Conservation (phyloP, 2,888 invertebrate species). For the Encarsia formosa region DNA sequence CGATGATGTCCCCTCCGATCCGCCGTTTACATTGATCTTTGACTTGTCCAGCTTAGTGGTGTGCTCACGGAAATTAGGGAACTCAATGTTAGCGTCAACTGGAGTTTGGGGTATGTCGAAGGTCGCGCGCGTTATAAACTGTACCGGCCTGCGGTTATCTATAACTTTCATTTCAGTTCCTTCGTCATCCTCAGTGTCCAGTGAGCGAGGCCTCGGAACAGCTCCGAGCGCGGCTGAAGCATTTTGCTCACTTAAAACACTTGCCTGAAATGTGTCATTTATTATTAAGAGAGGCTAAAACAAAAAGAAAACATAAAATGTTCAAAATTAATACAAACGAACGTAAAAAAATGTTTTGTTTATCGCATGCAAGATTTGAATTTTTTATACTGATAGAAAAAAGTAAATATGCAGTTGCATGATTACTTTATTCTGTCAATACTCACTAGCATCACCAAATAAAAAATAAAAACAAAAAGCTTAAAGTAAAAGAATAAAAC, state of each 20-base stretch:
- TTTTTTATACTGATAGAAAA: too few species aligned
- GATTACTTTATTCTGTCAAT: too few species aligned
- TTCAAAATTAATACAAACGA: too few species aligned
- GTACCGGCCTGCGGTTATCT: slow-evolving; percentile 44
- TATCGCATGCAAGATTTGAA: too few species aligned
- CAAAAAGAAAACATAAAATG: too few species aligned
- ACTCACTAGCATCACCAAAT: too few species aligned
- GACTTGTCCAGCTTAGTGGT: slow-evolving; percentile 42
- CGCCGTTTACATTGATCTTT: slow-evolving; percentile 42
- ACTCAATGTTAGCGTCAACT: slow-evolving; percentile 46
- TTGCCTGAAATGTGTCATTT: slow-evolving; percentile 19
- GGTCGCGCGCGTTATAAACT: slow-evolving; percentile 44
- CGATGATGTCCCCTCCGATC: slow-evolving; percentile 35
- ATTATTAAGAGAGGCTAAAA: too few species aligned
- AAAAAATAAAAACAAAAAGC: too few species aligned
- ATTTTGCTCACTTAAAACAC: slow-evolving; percentile 36
- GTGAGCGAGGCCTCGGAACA: slow-evolving; percentile 39
- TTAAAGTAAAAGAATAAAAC: too few species aligned
- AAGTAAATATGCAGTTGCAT: too few species aligned
- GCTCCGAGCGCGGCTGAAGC: slow-evolving; percentile 39
- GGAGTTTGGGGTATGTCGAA: slow-evolving; percentile 45
- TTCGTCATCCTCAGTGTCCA: slow-evolving; percentile 46
- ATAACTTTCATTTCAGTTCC: slow-evolving; percentile 51
- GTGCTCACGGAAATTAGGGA: slow-evolving; percentile 41
- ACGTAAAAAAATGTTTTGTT: too few species aligned